phyloP scores from a whole-genome alignment of 2,113 vertebrate species.

The Propithecus coquereli region DNA sequence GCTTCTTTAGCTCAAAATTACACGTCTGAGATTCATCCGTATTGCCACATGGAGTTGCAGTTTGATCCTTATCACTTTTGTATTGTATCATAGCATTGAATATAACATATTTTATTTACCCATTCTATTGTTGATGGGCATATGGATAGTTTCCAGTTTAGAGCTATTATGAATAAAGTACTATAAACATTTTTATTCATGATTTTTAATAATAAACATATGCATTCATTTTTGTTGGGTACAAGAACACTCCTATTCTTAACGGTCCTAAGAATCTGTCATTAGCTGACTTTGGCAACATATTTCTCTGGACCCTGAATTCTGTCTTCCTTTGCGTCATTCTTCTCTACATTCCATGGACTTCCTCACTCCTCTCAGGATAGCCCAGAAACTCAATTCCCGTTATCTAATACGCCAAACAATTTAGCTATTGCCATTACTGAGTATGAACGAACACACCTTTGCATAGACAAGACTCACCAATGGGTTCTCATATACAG shows the following conservation, averaged over 20 bases:
- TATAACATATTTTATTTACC: neutral
- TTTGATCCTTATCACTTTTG: neutral
- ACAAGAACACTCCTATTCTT: neutral
- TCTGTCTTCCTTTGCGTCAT: neutral
- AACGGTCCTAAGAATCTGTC: neutral
- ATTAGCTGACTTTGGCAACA: neutral
- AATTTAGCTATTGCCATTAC: neutral
- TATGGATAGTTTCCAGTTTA: neutral
- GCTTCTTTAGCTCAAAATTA: neutral
- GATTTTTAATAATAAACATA: neutral
- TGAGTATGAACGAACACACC: neutral
- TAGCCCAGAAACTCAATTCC: neutral
- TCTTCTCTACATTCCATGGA: neutral
- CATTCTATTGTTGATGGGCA: neutral
- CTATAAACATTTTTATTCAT: neutral
- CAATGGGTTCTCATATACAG: neutral
- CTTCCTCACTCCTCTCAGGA: neutral
- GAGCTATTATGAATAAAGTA: neutral
- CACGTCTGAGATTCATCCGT: neutral
- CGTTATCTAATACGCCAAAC: neutral
- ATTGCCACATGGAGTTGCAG: neutral
- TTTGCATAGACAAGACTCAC: neutral
- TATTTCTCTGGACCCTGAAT: neutral
- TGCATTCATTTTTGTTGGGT: neutral
- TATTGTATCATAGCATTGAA: neutral